Conservation (phyloP, 2,113 vertebrate species). For the Hirundichthys speculiger region DNA sequence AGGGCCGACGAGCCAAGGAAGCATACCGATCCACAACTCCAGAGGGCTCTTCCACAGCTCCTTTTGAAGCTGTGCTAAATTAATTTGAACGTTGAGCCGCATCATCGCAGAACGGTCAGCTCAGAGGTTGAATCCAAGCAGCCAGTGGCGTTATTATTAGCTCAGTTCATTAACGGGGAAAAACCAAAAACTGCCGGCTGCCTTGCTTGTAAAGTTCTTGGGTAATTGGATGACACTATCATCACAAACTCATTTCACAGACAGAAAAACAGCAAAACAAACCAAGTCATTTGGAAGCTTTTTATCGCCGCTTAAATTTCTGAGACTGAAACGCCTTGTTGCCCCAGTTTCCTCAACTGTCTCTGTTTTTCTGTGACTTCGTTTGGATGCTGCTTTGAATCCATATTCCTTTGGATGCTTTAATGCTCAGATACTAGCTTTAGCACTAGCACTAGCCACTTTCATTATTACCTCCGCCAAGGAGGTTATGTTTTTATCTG, state of each 20-base stretch:
- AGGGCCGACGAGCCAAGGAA: slow-evolving; percentile 25
- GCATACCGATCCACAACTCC: slow-evolving; percentile 34
- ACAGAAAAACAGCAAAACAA: slow-evolving; percentile 65
- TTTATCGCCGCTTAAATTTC: slow-evolving; percentile 60
- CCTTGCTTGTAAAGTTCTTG: slow-evolving; percentile 33
- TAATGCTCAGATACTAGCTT: no score
- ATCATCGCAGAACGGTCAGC: slow-evolving; percentile 33
- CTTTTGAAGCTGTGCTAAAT: slow-evolving; percentile 45
- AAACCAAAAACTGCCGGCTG: not conserved
- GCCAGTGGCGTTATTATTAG: slow-evolving; percentile 46
- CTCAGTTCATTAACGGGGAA: slow-evolving; percentile 44
- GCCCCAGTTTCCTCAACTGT: slow-evolving; percentile 61
- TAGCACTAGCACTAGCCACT: no score
- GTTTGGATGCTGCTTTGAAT: slow-evolving; percentile 33
- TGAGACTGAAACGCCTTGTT: slow-evolving; percentile 47
- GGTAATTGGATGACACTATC: slow-evolving; percentile 70
- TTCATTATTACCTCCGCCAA: no score
- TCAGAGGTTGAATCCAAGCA: slow-evolving; percentile 40
- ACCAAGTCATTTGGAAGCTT: slow-evolving; percentile 65
- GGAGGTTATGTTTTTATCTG: no score
- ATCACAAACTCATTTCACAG: slow-evolving; percentile 64
- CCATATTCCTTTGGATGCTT: slow-evolving; percentile 19
- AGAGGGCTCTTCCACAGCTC: slow-evolving; percentile 33
- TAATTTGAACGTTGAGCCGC: slow-evolving; percentile 41
- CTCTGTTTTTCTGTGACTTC: slow-evolving; percentile 36